Percentiles rank a stretch among this genome's conserved stretches.
Evolutionary conservation across 2,888 invertebrate genomes (phyloP).

Genomic region (Congeria kusceri): DNA sequence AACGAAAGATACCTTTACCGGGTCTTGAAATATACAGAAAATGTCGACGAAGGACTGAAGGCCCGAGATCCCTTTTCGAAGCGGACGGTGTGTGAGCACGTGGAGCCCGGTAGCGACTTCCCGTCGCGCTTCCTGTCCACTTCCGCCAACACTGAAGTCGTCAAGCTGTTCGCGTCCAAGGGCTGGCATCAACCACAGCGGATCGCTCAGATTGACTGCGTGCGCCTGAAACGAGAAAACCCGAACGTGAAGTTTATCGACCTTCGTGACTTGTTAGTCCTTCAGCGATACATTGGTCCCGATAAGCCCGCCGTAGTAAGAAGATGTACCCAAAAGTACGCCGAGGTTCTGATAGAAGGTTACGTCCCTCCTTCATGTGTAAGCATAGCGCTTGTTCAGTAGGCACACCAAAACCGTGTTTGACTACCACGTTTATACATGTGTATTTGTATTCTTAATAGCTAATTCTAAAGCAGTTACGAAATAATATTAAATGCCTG

Average conservation of each 20-base stretch:
- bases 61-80: background rate
- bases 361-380: conserved; percentile 1
- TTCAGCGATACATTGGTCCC: background rate
- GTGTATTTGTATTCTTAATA: too few relatives aligned
- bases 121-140: conserved; percentile 14
- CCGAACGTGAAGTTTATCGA: background rate
- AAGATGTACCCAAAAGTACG: conserved; percentile 3
- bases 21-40: background rate
- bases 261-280: background rate
- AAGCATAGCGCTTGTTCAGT: too few relatives aligned
- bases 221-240: background rate
- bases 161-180: background rate
- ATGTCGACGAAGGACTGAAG: background rate
- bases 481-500: too few relatives aligned
- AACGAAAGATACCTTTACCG: conserved; percentile 1
- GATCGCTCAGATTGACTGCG: background rate
- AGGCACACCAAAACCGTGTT: too few relatives aligned
- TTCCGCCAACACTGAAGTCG: background rate
- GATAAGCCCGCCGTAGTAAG: background rate
- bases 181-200: conserved; percentile 5
- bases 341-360: background rate
- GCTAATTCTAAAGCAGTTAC: too few relatives aligned
- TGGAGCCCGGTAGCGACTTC: background rate
- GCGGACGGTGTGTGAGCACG: conserved; percentile 7
- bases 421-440: too few relatives aligned